Evolutionary conservation across 2,113 vertebrate species (phyloP).

Genomic region (Ellobius talpinus): DNA sequence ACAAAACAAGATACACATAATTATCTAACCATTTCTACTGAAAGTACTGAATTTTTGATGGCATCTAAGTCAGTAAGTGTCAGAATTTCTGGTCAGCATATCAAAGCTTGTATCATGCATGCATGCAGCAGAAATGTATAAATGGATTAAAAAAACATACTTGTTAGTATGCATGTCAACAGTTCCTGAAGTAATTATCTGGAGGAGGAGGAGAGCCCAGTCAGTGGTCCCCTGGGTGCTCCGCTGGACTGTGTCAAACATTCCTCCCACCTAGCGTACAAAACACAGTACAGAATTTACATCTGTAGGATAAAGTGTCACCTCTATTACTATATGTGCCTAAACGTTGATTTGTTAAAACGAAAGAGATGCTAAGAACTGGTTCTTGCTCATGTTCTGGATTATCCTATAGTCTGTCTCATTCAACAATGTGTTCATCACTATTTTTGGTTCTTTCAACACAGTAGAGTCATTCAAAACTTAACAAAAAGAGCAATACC

Average conservation of each 20-base stretch:
- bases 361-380: neutral
- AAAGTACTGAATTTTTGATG: neutral
- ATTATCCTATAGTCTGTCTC: neutral
- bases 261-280: slow-evolving; percentile 86
- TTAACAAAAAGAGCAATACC: neutral
- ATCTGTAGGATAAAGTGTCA: neutral
- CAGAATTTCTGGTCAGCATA: neutral
- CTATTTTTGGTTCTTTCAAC: neutral
- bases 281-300: neutral
- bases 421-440: neutral
- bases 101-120: neutral
- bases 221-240: slow-evolving; percentile 87
- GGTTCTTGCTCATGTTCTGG: too few species aligned
- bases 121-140: rapidly evolving
- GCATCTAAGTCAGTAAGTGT: rapidly evolving
- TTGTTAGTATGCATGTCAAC: slow-evolving; percentile 87
- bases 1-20: neutral
- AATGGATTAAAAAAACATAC: neutral
- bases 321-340: rapidly evolving
- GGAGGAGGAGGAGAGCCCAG: slow-evolving; percentile 89
- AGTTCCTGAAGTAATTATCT: slow-evolving; percentile 87
- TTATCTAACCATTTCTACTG: neutral
- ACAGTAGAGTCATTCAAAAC: neutral
- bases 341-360: neutral
- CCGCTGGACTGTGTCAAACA: slow-evolving; percentile 87